These are phyloP conservation scores for Pogonomyrmex barbatus DNA, from an alignment of 1,140 invertebrate species.

Conservation along the genomic window DNA sequence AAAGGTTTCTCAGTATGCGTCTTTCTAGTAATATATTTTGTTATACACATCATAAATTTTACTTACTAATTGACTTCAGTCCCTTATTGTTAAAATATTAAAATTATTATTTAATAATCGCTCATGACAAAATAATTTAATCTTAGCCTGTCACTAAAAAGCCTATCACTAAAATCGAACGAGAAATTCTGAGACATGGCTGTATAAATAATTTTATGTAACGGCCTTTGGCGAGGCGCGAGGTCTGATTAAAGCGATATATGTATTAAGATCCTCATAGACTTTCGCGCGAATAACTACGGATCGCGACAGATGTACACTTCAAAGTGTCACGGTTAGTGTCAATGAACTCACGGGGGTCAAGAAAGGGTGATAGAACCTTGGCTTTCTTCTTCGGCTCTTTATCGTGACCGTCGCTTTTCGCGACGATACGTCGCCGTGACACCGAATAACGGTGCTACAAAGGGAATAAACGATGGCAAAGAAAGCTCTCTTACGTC, in stretches of 20 bases:
- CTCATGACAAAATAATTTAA: background rate
- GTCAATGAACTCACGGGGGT: slow-evolving; percentile 65
- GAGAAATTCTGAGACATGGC: background rate
- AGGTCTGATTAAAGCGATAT: background rate
- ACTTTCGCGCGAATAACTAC: slow-evolving; percentile 27
- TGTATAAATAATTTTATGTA: slow-evolving; percentile 1
- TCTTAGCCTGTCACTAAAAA: background rate
- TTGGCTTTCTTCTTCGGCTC: slow-evolving; percentile 52
- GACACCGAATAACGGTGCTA: slow-evolving; percentile 36
- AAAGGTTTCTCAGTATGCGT: slow-evolving; percentile 36
- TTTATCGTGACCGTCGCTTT: slow-evolving; percentile 11
- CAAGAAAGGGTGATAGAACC: slow-evolving; percentile 65
- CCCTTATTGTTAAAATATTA: background rate
- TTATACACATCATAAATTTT: background rate
- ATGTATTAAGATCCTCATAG: background rate
- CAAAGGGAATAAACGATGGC: slow-evolving; percentile 74
- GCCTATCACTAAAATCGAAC: background rate
- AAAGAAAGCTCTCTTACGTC: slow-evolving; percentile 52
- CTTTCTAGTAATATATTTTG: background rate
- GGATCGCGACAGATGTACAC: slow-evolving; percentile 17
- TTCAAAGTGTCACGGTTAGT: slow-evolving; percentile 29
- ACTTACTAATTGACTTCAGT: background rate
- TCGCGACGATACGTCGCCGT: slow-evolving; percentile 50
- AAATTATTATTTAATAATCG: slow-evolving; percentile 2
- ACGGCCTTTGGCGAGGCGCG: background rate